phyloP scores from a whole-genome alignment of 2,797 vertebrate species.

The Peromyscus eremicus region DNA sequence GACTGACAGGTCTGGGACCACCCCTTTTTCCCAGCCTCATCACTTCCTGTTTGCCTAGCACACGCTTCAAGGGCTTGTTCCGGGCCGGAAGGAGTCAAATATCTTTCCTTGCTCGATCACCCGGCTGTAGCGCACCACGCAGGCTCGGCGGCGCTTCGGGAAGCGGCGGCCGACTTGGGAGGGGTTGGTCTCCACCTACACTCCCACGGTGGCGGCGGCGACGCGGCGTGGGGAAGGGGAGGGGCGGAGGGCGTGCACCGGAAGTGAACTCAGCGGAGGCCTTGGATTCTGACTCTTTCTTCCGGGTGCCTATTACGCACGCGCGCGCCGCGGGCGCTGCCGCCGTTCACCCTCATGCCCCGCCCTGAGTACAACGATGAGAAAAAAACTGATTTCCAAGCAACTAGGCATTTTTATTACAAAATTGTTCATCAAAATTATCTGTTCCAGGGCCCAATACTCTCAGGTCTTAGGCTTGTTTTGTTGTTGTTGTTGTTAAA shows the following conservation, averaged over 20 bases:
- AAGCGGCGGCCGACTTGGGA: not conserved
- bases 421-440: not conserved
- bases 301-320: not conserved
- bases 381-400: not conserved
- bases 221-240: too few relatives aligned
- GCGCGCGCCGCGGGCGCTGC: not conserved
- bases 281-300: not conserved
- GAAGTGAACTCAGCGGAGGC: not conserved
- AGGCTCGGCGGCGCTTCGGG: not conserved
- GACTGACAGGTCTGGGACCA: not conserved
- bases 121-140: not conserved
- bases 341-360: not conserved
- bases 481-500: not conserved
- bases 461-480: not conserved
- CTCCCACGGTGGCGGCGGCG: not conserved
- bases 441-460: not conserved
- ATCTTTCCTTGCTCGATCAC: not conserved
- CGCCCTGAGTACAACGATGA: not conserved
- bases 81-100: not conserved
- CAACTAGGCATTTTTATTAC: not conserved
- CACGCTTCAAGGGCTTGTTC: not conserved
- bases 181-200: not conserved
- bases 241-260: not conserved
- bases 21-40: conserved; percentile 2
- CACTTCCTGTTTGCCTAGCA: not conserved